These are phyloP conservation scores for Marronus borbonicus DNA, from an alignment of 2,888 invertebrate species.

Conservation along the genomic window DNA sequence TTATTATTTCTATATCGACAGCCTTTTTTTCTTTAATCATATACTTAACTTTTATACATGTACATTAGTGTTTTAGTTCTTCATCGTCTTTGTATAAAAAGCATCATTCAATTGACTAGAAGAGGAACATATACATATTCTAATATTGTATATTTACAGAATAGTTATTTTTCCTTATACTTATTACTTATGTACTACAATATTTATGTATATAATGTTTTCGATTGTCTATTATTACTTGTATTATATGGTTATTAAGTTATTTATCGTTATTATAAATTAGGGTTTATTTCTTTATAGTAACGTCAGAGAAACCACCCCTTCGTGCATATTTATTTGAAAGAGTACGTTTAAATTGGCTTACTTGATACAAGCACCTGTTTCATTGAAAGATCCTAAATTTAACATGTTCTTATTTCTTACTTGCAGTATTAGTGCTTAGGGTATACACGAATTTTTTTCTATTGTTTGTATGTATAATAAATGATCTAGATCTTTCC, in stretches of 20 bases:
- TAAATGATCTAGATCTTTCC: too few species aligned
- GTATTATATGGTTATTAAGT: not conserved
- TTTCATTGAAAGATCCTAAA: too few species aligned
- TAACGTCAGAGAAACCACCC: too few species aligned
- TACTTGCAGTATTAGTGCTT: too few species aligned
- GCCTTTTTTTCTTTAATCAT: constrained; percentile 18
- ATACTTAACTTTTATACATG: not conserved
- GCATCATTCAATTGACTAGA: constrained; percentile 64
- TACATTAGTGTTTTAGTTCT: constrained; percentile 1
- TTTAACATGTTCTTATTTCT: too few species aligned
- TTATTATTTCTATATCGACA: constrained; percentile 21
- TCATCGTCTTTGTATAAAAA: constrained; percentile 57
- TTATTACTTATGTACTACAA: constrained; percentile 11
- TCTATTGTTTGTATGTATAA: too few species aligned
- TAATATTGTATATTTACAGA: constrained; percentile 14
- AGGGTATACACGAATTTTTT: too few species aligned
- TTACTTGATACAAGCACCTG: too few species aligned
- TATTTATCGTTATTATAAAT: not conserved
- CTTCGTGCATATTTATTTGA: too few species aligned
- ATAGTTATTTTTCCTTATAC: constrained; percentile 3
- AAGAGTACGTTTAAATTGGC: too few species aligned
- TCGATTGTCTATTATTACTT: constrained; percentile 33
- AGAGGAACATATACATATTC: constrained; percentile 65
- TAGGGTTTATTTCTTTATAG: not conserved
- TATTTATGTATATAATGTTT: not conserved